A percentile compares a stretch with the other conserved stretches of the same genome.
These are phyloP conservation scores for Thysanoteuthis rhombus DNA, from an alignment of 2,888 invertebrate genomes.

Conservation along the genomic window DNA sequence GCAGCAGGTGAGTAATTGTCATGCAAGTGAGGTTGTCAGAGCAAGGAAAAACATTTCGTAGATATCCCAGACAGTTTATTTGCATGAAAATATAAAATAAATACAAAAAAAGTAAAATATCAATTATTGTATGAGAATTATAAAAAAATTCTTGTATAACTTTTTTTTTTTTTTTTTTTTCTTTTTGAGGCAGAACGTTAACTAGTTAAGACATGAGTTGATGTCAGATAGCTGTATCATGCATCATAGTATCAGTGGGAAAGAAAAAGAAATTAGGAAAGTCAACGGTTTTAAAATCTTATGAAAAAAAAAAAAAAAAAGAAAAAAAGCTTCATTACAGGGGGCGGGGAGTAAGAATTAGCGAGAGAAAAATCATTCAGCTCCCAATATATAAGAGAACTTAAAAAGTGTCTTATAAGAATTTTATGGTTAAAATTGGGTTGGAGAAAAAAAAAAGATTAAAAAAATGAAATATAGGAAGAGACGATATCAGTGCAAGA, in stretches of 20 bases:
- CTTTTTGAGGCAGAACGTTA: not conserved
- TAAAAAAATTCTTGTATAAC: not conserved
- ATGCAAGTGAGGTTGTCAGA: not conserved
- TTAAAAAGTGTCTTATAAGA: not conserved
- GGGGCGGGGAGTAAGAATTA: not conserved
- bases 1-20: too few species aligned
- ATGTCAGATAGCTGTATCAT: not conserved
- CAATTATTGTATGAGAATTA: not conserved
- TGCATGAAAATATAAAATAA: conserved; percentile 12
- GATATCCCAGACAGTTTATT: conserved; percentile 12
- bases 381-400: not conserved
- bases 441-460: not conserved
- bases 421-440: too few species aligned
- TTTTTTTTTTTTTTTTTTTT: too few species aligned
- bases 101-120: not conserved
- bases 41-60: not conserved
- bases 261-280: too few species aligned
- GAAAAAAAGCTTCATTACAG: too few species aligned
- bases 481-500: too few species aligned
- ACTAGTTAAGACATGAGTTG: not conserved
- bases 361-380: not conserved
- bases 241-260: not conserved
- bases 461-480: too few species aligned
- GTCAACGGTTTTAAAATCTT: too few species aligned
- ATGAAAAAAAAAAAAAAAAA: too few species aligned